These are phyloP conservation scores for Clarias magur DNA, from an alignment of 2,113 vertebrate genomes.

Conservation along the genomic window DNA sequence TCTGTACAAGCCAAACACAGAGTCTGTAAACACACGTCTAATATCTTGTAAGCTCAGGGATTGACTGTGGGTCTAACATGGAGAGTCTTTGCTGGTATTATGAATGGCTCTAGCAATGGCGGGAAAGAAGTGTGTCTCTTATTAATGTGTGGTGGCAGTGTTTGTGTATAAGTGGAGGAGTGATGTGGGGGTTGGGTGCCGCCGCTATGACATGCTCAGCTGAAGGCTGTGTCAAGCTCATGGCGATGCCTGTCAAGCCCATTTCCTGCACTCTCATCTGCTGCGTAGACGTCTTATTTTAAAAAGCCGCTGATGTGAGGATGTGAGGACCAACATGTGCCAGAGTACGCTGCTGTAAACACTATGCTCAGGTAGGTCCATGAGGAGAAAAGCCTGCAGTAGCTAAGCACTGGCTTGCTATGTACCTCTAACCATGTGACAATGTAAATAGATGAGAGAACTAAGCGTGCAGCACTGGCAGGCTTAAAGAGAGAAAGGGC, in stretches of 20 bases:
- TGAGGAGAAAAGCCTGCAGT: neutral
- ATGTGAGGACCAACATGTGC: slow-evolving; percentile 22
- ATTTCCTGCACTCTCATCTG: slow-evolving; percentile 49
- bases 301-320: slow-evolving; percentile 27
- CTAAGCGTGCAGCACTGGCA: neutral
- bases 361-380: slow-evolving; percentile 5
- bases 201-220: slow-evolving; percentile 43
- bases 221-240: slow-evolving; percentile 56
- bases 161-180: slow-evolving; percentile 28
- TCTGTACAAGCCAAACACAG: slow-evolving; percentile 2
- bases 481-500: neutral
- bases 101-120: slow-evolving; percentile 30
- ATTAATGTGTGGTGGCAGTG: slow-evolving; percentile 48
- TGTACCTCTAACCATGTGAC: slow-evolving; percentile 6
- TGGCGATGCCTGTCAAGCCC: slow-evolving; percentile 48
- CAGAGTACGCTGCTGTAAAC: slow-evolving; percentile 34
- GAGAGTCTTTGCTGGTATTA: slow-evolving; percentile 10
- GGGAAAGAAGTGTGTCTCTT: slow-evolving; percentile 8
- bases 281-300: slow-evolving; percentile 46
- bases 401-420: neutral
- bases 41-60: slow-evolving; percentile 5
- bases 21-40: slow-evolving; percentile 25
- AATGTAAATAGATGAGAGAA: neutral
- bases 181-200: slow-evolving; percentile 47
- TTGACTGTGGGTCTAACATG: neutral